These are phyloP conservation scores for Vidua macroura DNA, from an alignment of 2,113 vertebrate genomes.

Conservation along the genomic window DNA sequence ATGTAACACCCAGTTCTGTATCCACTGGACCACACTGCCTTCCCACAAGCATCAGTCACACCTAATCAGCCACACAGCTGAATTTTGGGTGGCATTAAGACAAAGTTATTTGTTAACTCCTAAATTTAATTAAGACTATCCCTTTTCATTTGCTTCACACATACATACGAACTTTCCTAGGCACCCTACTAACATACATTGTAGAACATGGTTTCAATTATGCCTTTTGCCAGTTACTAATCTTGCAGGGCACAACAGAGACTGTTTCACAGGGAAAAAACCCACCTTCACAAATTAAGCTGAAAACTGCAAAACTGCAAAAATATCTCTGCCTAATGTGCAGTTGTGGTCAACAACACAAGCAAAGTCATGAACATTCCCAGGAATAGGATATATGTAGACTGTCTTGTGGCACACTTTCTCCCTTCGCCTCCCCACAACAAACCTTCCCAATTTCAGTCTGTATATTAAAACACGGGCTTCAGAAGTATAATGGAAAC, in stretches of 20 bases:
- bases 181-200: background rate
- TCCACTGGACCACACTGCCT: background rate
- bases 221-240: background rate
- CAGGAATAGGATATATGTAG: background rate
- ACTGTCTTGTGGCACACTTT: background rate
- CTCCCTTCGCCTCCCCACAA: background rate
- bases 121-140: background rate
- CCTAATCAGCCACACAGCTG: background rate
- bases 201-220: background rate
- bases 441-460: background rate
- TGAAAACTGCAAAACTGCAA: background rate
- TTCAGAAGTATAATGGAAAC: background rate
- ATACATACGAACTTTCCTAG: background rate
- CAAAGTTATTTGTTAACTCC: background rate
- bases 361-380: background rate
- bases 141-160: background rate
- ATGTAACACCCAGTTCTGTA: slow-evolving; percentile 34
- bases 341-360: background rate
- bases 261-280: background rate
- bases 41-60: slow-evolving; percentile 28
- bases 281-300: background rate
- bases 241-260: background rate
- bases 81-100: background rate
- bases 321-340: background rate
- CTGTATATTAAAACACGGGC: background rate